These are phyloP conservation scores for Meles meles DNA, from an alignment of 2,113 vertebrate species.

Conservation along the genomic window DNA sequence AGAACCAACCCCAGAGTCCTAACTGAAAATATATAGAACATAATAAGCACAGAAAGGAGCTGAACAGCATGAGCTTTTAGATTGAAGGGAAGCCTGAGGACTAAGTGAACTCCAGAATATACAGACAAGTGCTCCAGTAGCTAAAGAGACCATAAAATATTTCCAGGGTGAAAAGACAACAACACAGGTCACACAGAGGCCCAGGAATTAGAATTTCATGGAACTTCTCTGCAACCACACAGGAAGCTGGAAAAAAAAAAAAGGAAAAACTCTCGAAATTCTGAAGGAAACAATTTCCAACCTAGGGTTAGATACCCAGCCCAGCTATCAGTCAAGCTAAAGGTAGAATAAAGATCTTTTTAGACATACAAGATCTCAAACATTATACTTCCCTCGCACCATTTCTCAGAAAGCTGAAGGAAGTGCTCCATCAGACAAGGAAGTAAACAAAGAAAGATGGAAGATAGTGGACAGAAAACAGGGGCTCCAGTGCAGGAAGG, in stretches of 20 bases:
- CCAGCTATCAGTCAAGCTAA: slow-evolving; percentile 22
- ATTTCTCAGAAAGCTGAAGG: neutral
- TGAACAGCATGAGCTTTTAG: neutral
- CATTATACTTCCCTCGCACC: neutral
- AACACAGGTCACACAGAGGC: neutral
- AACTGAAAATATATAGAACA: neutral
- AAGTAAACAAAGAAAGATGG: neutral
- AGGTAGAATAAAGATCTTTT: neutral
- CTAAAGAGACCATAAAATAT: neutral
- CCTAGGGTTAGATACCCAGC: slow-evolving; percentile 40
- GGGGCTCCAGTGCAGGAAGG: neutral
- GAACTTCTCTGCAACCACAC: neutral
- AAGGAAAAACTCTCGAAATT: neutral
- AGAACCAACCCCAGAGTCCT: neutral
- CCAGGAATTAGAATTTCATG: neutral
- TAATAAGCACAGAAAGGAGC: neutral
- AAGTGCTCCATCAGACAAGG: neutral
- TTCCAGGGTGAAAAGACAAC: neutral
- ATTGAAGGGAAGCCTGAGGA: neutral
- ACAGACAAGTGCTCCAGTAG: neutral
- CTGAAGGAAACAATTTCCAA: neutral
- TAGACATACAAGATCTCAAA: neutral
- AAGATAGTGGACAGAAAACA: neutral
- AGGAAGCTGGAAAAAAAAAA: slow-evolving; percentile 21
- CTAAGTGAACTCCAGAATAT: neutral